Percentiles rank a stretch among this genome's conserved stretches.
Conservation (phyloP, 2,888 invertebrate genomes). For the Tenthredo mesomela region DNA sequence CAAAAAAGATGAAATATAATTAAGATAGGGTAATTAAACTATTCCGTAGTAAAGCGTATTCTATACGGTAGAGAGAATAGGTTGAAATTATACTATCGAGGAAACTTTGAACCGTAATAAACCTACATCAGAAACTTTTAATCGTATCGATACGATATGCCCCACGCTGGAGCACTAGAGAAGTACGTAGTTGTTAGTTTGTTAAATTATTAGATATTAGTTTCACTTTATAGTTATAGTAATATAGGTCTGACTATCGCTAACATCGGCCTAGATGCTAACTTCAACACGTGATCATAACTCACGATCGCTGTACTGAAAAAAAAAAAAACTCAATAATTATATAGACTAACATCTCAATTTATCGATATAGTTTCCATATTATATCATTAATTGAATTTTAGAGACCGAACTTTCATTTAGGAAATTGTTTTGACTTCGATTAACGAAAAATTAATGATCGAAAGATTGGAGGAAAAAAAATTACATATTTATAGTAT, state of each 20-base stretch:
- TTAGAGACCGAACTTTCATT: no score
- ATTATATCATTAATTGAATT: not conserved
- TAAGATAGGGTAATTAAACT: constrained; percentile 2
- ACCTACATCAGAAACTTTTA: constrained; percentile 34
- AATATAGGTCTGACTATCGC: not conserved
- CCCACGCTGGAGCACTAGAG: not conserved
- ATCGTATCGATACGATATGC: constrained; percentile 2
- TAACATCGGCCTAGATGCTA: not conserved
- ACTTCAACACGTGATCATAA: constrained; percentile 2
- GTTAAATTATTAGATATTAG: constrained; percentile 33
- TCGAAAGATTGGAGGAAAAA: not conserved
- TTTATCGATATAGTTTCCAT: not conserved
- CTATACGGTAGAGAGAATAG: not conserved
- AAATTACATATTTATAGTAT: no score
- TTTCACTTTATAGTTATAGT: constrained; percentile 10
- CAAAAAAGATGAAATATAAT: constrained; percentile 25
- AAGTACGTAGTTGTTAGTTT: constrained; percentile 23
- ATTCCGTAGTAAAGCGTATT: not conserved
- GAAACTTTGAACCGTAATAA: constrained; percentile 31
- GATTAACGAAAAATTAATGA: no score
- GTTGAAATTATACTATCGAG: constrained; percentile 25
- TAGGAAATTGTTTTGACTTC: no score
- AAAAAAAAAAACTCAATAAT: not conserved
- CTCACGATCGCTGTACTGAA: not conserved
- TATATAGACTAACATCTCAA: not conserved